Conservation (phyloP, 2,888 invertebrate species). For the Crematogaster levior region DNA sequence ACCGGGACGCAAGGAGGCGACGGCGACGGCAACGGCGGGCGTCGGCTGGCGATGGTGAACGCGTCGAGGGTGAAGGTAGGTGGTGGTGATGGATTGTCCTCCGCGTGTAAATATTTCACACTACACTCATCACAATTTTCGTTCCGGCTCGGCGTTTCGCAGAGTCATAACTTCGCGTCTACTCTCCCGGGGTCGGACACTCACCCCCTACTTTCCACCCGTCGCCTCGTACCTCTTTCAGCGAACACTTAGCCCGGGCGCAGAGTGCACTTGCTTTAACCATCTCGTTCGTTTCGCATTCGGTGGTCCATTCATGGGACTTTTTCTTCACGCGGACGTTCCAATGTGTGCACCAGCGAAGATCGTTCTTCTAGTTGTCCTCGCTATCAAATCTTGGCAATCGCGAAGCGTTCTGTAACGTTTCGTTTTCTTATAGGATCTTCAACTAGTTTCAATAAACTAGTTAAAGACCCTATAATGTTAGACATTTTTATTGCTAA, state of each 20-base stretch:
- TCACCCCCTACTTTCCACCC: constrained; percentile 44
- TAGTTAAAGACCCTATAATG: too few species aligned
- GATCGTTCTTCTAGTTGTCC: neutral
- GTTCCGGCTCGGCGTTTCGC: constrained; percentile 71
- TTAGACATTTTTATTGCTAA: neutral
- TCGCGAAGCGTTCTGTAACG: neutral
- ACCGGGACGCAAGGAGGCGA: constrained; percentile 66
- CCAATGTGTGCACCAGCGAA: neutral
- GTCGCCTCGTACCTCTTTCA: constrained; percentile 48
- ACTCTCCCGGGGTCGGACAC: constrained; percentile 49
- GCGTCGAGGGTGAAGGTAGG: constrained; percentile 68
- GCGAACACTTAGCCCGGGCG: constrained; percentile 55
- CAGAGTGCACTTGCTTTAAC: constrained; percentile 58
- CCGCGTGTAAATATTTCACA: constrained; percentile 82
- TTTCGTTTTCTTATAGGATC: neutral
- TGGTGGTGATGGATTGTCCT: constrained; percentile 81
- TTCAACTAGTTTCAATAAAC: constrained; percentile 1
- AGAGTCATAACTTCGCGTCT: constrained; percentile 74
- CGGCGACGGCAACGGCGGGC: constrained; percentile 48
- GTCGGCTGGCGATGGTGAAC: constrained; percentile 67
- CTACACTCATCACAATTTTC: constrained; percentile 82
- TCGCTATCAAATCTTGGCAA: neutral
- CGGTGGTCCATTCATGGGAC: constrained; percentile 26
- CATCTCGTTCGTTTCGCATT: constrained; percentile 51
- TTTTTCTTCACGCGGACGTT: constrained; percentile 35